Evolutionary conservation across 2,797 vertebrate species (phyloP), one percentile per base, ranked within the genome.

Genomic region (Myripristis jacobus): DNA sequence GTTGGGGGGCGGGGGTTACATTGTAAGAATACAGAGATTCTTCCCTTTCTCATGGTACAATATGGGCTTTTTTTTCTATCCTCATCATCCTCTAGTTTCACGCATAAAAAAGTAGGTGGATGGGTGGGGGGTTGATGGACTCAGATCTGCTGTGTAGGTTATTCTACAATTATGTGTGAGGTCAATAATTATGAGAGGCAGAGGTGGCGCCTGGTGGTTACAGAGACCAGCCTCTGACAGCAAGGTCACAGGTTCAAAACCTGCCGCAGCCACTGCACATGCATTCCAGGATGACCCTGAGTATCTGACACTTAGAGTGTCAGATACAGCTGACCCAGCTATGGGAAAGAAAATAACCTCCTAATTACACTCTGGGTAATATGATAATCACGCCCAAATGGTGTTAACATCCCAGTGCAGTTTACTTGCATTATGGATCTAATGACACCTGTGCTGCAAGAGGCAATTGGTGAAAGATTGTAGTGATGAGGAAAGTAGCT

Each of bases 351-450:
- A 70, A 60, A 25, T n/a, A 53, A 18, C 5, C 22, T 16, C 22
- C 19, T 38, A 18, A 11, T 60, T 19, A 22, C 7, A 66, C 52
- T 43, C 44, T 46, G 12, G 7, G 24, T 47, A 41, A 61, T 56
- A 41, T 44, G 0, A 22, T 52, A 54, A 69, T 63, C 18, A 53
- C 41, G n/a, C 55, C 53, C n/a, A 43, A 51, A 70, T 16, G n/a
- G 66, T 47, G 48, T 48, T 54, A 12, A 19, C 57, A 67, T 54
- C 68, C 41, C 44, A 47, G 34, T 62, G 57, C 25, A 27, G 22
- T 77, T 66, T 62, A 57, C n/a, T 25, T 36, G 13, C 51, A 55
- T 67, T 51, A n/a, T 58, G 12, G 57, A 65, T 81, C 24, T 53
- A 19, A 27, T 25, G 18, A 29, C 34, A 13, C 58, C 79, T 86